A percentile compares a stretch with the other conserved stretches of the same genome.
phyloP scores from a whole-genome alignment of 30 jellyfish, hydroid and myxozoan genomes.

The Hydra vulgaris region DNA sequence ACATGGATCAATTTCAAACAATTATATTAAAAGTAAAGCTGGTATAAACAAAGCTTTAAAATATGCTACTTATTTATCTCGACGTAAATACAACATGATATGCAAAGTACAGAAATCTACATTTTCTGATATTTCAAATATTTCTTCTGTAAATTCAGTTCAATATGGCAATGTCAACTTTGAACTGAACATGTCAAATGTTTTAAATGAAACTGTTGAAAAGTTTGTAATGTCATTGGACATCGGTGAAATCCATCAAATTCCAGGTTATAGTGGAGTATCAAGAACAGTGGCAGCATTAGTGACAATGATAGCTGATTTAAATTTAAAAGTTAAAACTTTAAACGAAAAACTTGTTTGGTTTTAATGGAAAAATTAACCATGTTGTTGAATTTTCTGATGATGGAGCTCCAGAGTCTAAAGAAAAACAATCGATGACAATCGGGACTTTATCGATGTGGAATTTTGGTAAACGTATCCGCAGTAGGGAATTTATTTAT shows the following conservation, averaged over 20 bases:
- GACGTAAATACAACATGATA: conserved; percentile 12
- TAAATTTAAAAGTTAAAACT: conserved; percentile 17
- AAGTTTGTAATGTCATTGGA: conserved; percentile 7
- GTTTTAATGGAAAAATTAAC: conserved; percentile 10
- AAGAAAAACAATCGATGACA: conserved; percentile 17
- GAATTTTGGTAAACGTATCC: conserved; percentile 15
- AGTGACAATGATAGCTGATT: conserved; percentile 16
- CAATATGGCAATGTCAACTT: conserved; percentile 6
- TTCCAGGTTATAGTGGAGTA: conserved; percentile 14
- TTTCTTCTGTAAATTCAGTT: background rate
- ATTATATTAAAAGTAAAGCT: background rate
- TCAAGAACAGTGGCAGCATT: conserved; percentile 25
- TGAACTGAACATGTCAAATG: background rate
- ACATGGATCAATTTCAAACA: conserved; percentile 1
- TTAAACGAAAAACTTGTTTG: conserved; percentile 11
- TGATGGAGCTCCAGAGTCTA: conserved; percentile 31
- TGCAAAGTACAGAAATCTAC: conserved; percentile 24
- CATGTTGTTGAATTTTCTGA: conserved; percentile 31
- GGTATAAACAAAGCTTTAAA: background rate
- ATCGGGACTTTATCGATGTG: conserved; percentile 25
- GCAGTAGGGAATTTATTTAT: too few relatives aligned
- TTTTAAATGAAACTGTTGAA: conserved; percentile 8
- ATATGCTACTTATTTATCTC: background rate
- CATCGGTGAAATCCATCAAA: conserved; percentile 7
- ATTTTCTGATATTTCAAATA: conserved; percentile 4